These are phyloP conservation scores for Catharus bicknelli DNA, from an alignment of 2,113 vertebrate genomes.

Conservation along the genomic window DNA sequence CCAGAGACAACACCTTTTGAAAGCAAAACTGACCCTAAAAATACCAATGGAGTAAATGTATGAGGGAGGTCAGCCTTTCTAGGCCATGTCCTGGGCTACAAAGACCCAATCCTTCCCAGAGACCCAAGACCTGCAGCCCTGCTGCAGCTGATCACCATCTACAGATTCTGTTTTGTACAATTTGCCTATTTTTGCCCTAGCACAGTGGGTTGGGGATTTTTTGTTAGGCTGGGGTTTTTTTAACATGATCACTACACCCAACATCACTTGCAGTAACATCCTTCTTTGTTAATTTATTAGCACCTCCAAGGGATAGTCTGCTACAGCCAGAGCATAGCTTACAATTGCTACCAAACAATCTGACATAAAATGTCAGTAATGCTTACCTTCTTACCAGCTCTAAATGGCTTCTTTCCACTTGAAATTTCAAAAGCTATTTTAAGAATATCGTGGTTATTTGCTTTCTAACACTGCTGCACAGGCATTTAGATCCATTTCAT, in stretches of 20 bases:
- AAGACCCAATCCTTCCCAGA: not conserved
- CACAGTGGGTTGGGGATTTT: not conserved
- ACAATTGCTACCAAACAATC: not conserved
- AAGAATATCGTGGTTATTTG: slow-evolving; percentile 47
- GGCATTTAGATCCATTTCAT: slow-evolving; percentile 30
- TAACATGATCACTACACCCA: not conserved
- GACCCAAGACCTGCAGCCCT: not conserved
- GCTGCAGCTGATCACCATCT: not conserved
- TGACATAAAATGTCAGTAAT: not conserved
- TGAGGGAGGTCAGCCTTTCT: not conserved
- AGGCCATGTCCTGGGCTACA: not conserved
- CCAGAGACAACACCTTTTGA: not conserved
- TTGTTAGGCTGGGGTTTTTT: rapidly evolving
- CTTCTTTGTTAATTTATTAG: not conserved
- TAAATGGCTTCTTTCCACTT: slow-evolving; percentile 36
- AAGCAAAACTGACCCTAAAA: not conserved
- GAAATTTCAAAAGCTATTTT: slow-evolving; percentile 49
- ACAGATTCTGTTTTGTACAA: not conserved
- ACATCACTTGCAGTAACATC: not conserved
- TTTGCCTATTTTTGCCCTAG: not conserved
- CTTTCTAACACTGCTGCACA: slow-evolving; percentile 44
- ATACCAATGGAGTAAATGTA: not conserved
- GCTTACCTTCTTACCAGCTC: slow-evolving; percentile 15
- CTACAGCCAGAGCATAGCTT: not conserved
- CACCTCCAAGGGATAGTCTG: not conserved